Evolutionary conservation across 2,888 invertebrate genomes (phyloP), one percentile per base, ranked within the genome.

Genomic region (Leptinotarsa peninsularis): DNA sequence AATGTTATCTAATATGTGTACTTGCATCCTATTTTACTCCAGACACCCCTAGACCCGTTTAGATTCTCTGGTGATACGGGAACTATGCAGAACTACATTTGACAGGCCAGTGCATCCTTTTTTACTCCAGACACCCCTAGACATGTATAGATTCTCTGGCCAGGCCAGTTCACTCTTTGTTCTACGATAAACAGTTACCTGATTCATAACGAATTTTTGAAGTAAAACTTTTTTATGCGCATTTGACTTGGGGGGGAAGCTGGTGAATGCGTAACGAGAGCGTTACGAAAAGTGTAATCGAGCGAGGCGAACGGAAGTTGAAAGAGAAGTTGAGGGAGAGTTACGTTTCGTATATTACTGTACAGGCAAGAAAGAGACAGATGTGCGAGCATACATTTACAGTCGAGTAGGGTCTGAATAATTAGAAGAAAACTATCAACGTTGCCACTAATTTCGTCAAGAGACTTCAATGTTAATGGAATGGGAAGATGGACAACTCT

Each of bases 81-180:
- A 18, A 21, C 21, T 23, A 58, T 21, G 58, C 58, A 58, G 4
- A 58, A 58, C 3, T 58, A 15, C 58, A 23, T 58, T 58, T 58
- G 58, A 58, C 58, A 58, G 58, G 23, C 58, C 58, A 13, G n/a
- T 58, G 23, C 58, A 58, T 23, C 58, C 58, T 23, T 58, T 58
- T 18, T 3, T 21, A 58, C 15, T 18, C 58, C 13, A 58, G 18
- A 18, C 23, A 58, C 58, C 23, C 58, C 21, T 21, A 58, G 21
- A 13, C 13, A 33, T 23, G 14, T 2, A 58, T 14, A 33, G 5
- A 33, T 33, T 33, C 33, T 33, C 33, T 33, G 5, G 33, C 23
- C 58, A 58, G 58, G 23, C 58, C 58, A 13, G n/a, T 58, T 18
- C 18, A 56, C 7, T 21, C 56, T 21, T 56, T 56, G 56, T 58